Evolutionary conservation across 2,113 vertebrate species (phyloP), one percentile per base, ranked within the genome.

Genomic region (Corythornis madagascariensis): DNA sequence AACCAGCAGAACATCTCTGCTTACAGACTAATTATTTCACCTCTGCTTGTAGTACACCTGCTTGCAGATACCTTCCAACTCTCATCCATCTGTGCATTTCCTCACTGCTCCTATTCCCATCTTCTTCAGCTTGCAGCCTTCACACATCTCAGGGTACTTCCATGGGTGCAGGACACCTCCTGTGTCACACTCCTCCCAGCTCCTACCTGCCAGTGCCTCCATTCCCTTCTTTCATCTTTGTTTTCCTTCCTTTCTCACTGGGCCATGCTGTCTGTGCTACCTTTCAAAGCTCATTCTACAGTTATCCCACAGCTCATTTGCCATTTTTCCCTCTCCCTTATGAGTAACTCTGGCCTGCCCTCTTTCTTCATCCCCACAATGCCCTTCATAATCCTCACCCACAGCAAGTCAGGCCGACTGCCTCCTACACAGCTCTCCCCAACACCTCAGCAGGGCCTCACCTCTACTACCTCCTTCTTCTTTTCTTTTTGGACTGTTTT

Each of bases 401-500:
- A 5, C 11, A 25, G 16, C 0, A 1, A 69, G 70, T 40, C 53
- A 20, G 15, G 24, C 21, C 25, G 52, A 25, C 7, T 9, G 24
- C 59, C 45, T 19, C 47, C 40, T 18, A 35, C 2, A 50, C 61
- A 86, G 17, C 15, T 33, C 77, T 47, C 29, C 50, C 35, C 3
- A 0, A 25, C 1, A 1, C 26, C 60, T 38, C 43, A 6, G 33
- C 52, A 48, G 9, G 13, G 21, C 19, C 92, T 66, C 88, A 98
- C 98, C 97, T 98, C 98, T 35, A 96, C 92, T 31, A 96, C 72
- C 92, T 98, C 97, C 90, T 98, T 98, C 93, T 98, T 98, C 50
- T 98, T 97, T 72, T 98, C 98, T 96, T 98, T 98, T 86, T 97
- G 97, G 52, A 91, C 89, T 1, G 96, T 85, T 50, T 98, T 98